phyloP scores from a whole-genome alignment of 2,888 invertebrate genomes.

The Agriopis marginaria region DNA sequence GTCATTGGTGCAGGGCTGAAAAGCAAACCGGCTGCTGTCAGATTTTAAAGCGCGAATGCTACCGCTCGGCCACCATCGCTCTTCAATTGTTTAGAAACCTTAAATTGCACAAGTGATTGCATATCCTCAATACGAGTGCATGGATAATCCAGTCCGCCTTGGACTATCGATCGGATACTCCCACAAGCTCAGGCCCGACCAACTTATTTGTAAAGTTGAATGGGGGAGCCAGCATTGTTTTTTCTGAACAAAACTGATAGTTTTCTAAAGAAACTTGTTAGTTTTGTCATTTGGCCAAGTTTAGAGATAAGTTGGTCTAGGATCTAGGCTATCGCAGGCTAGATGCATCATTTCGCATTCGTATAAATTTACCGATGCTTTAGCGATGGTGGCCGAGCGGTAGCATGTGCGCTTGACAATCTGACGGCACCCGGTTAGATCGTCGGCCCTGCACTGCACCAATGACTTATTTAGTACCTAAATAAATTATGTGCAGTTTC shows the following conservation, averaged over 20 bases:
- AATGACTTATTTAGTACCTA: too few relatives aligned
- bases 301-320: not conserved
- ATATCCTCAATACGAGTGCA: constrained; percentile 35
- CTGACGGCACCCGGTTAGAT: too few relatives aligned
- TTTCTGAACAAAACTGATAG: too few relatives aligned
- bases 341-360: constrained; percentile 2
- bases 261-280: not conserved
- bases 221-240: not conserved
- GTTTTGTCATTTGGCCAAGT: not conserved
- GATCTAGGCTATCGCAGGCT: too few relatives aligned
- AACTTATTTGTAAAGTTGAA: not conserved
- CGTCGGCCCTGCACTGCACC: too few relatives aligned
- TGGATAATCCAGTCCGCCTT: constrained; percentile 36
- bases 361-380: not conserved
- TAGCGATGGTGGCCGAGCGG: too few relatives aligned
- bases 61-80: too few relatives aligned
- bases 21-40: too few relatives aligned
- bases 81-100: constrained; percentile 26
- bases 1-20: too few relatives aligned
- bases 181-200: constrained; percentile 12
- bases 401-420: too few relatives aligned
- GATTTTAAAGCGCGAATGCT: too few relatives aligned
- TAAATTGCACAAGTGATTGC: constrained; percentile 40
- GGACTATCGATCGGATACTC: constrained; percentile 36
- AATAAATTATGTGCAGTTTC: too few relatives aligned